Evolutionary conservation across 1,140 invertebrate species (phyloP).

Genomic region (Apis cerana): DNA sequence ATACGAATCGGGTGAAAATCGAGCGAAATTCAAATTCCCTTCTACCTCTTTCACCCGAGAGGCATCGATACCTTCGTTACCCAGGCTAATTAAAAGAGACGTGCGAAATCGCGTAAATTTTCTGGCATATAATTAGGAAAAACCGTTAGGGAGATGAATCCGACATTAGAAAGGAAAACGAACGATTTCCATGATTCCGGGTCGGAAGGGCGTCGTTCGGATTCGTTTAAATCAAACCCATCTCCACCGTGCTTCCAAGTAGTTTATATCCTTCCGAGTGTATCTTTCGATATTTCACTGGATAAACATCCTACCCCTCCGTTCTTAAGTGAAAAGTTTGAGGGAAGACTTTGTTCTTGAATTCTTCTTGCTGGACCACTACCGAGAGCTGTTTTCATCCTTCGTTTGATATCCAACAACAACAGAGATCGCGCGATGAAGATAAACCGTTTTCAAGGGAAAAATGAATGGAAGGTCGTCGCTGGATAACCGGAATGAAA

Average conservation of each 20-base stretch:
- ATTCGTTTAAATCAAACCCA: not conserved
- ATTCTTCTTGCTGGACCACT: not conserved
- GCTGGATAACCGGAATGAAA: slow-evolving; percentile 27
- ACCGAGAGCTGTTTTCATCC: slow-evolving; percentile 4
- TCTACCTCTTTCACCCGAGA: slow-evolving; percentile 25
- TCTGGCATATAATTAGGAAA: slow-evolving; percentile 60
- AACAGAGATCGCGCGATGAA: slow-evolving; percentile 14
- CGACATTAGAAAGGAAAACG: slow-evolving; percentile 48
- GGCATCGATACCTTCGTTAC: slow-evolving; percentile 46
- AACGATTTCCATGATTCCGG: slow-evolving; percentile 51
- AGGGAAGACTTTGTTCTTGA: not conserved
- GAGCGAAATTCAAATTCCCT: not conserved
- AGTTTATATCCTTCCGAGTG: not conserved
- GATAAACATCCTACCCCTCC: not conserved
- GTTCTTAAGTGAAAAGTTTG: too few relatives aligned
- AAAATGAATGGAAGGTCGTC: not conserved
- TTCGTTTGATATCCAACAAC: not conserved
- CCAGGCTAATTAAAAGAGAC: slow-evolving; percentile 32
- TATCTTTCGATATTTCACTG: not conserved
- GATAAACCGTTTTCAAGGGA: slow-evolving; percentile 36
- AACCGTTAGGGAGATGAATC: slow-evolving; percentile 21
- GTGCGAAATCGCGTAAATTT: slow-evolving; percentile 57
- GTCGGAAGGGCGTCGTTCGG: not conserved
- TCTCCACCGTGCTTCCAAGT: not conserved
- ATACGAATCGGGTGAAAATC: not conserved